A percentile compares a stretch with the other conserved stretches of the same genome.
These are phyloP conservation scores for Ecliptopera silaceata DNA, from an alignment of 2,888 invertebrate genomes.

Conservation along the genomic window DNA sequence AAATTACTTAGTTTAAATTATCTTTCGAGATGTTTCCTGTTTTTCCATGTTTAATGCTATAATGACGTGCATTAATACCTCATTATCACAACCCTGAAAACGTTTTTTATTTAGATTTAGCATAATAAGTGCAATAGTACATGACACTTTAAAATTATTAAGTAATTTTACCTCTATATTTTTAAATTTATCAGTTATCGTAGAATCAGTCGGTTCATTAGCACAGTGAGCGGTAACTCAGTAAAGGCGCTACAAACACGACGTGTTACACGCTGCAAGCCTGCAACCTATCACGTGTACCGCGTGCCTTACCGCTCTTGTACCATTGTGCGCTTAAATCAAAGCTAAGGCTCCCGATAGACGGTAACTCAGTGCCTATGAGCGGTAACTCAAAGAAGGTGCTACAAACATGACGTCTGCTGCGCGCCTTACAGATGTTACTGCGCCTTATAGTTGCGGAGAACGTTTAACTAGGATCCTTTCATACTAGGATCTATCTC, in stretches of 20 bases:
- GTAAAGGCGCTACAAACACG: slow-evolving; percentile 4
- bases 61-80: too few species aligned
- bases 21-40: too few species aligned
- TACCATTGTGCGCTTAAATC: not conserved
- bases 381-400: slow-evolving; percentile 8
- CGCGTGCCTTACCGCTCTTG: slow-evolving; percentile 6
- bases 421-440: slow-evolving; percentile 7
- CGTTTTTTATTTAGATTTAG: too few species aligned
- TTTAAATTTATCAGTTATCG: too few species aligned
- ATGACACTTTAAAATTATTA: too few species aligned
- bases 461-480: not conserved
- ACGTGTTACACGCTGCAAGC: not conserved
- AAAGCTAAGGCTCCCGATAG: not conserved
- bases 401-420: slow-evolving; percentile 16
- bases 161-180: too few species aligned
- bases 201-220: too few species aligned
- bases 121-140: too few species aligned
- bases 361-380: slow-evolving; percentile 3
- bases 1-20: too few species aligned
- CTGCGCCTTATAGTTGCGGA: not conserved
- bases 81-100: too few species aligned
- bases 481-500: not conserved
- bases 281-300: slow-evolving; percentile 1
- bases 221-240: slow-evolving; percentile 5
- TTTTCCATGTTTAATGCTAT: too few species aligned